Evolutionary conservation across 2,797 vertebrate genomes (phyloP).

Genomic region (Diplodus sargus): DNA sequence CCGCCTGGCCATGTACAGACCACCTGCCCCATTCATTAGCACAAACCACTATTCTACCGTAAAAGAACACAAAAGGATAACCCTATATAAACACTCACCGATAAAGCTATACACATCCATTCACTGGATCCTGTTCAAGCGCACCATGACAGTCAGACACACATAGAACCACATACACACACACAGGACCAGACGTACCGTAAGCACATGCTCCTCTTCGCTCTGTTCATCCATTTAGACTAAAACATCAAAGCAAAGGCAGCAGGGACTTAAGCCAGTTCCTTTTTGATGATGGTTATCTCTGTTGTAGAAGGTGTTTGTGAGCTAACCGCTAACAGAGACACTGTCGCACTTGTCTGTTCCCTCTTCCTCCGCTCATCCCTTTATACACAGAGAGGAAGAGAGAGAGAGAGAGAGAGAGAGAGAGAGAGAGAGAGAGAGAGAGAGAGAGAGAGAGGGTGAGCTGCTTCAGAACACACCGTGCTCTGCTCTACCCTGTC

Average conservation of each 20-base stretch:
- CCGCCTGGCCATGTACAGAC: slow-evolving; percentile 31
- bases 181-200: slow-evolving; percentile 74
- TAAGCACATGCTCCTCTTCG: slow-evolving; percentile 79
- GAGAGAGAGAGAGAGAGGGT: slow-evolving; percentile 16
- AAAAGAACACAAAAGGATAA: slow-evolving; percentile 44
- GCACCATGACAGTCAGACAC: slow-evolving; percentile 31
- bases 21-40: slow-evolving; percentile 57
- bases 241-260: slow-evolving; percentile 70
- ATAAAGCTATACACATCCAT: slow-evolving; percentile 36
- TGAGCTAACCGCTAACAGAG: slow-evolving; percentile 50
- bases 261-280: slow-evolving; percentile 47
- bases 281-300: slow-evolving; percentile 50
- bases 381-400: slow-evolving; percentile 74
- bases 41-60: neutral
- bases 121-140: slow-evolving; percentile 43
- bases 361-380: slow-evolving; percentile 71
- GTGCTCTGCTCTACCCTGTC: slow-evolving; percentile 72
- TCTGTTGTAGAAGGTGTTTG: slow-evolving; percentile 38
- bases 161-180: slow-evolving; percentile 23
- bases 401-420: slow-evolving; percentile 42
- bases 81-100: slow-evolving; percentile 35
- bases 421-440: slow-evolving; percentile 22
- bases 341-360: slow-evolving; percentile 69
- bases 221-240: slow-evolving; percentile 79
- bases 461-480: slow-evolving; percentile 68